Evolutionary conservation across 2,888 invertebrate species (phyloP).

Genomic region (Uropetala carovei): DNA sequence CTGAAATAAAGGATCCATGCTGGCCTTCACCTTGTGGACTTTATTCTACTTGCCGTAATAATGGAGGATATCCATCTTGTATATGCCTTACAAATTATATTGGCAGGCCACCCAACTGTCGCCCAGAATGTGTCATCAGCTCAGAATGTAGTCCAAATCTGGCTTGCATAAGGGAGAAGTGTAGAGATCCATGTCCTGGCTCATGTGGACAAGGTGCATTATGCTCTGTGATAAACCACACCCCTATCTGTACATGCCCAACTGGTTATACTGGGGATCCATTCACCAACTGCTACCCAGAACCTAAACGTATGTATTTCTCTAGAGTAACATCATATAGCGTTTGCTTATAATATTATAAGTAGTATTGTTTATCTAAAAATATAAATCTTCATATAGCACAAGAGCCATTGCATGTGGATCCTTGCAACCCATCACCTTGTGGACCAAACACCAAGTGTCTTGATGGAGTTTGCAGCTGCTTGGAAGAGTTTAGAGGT

Average conservation of each 20-base stretch:
- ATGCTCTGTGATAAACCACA: slow-evolving; percentile 84
- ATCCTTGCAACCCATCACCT: slow-evolving; percentile 78
- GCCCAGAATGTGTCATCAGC: slow-evolving; percentile 82
- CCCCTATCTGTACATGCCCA: slow-evolving; percentile 85
- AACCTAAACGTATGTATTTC: slow-evolving; percentile 71
- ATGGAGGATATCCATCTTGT: slow-evolving; percentile 79
- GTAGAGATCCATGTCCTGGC: slow-evolving; percentile 88
- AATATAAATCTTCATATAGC: slow-evolving; percentile 6
- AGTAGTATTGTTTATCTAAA: neutral
- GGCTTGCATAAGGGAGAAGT: slow-evolving; percentile 86
- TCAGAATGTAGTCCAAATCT: slow-evolving; percentile 83
- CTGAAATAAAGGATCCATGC: slow-evolving; percentile 72
- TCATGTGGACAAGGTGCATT: slow-evolving; percentile 82
- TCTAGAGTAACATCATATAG: too few species aligned
- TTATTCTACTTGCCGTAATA: slow-evolving; percentile 79
- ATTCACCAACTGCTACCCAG: slow-evolving; percentile 78
- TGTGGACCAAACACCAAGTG: slow-evolving; percentile 87
- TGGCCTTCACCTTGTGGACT: slow-evolving; percentile 79
- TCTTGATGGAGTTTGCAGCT: slow-evolving; percentile 82
- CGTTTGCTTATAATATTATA: too few species aligned
- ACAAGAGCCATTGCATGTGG: slow-evolving; percentile 71
- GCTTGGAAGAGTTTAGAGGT: slow-evolving; percentile 85
- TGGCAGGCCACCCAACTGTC: slow-evolving; percentile 83
- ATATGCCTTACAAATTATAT: slow-evolving; percentile 80
- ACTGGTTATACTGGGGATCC: slow-evolving; percentile 86